Evolutionary conservation across 2,888 invertebrate species (phyloP).

Genomic region (Oscheius onirici): DNA sequence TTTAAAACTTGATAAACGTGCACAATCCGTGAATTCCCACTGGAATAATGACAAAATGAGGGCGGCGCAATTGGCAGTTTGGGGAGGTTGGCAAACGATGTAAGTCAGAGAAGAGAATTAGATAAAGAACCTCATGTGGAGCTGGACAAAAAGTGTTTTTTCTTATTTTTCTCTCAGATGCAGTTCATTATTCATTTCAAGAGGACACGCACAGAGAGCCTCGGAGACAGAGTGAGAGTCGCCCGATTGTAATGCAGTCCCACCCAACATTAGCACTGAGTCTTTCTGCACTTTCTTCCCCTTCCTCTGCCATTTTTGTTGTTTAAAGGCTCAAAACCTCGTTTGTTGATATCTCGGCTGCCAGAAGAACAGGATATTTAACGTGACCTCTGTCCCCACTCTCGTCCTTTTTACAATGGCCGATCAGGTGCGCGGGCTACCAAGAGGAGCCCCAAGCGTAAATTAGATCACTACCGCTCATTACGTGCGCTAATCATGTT

Average conservation of each 20-base stretch:
- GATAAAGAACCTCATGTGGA: constrained; percentile 4
- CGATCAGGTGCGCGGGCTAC: constrained; percentile 7
- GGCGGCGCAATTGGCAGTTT: constrained; percentile 18
- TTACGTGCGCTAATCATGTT: constrained; percentile 5
- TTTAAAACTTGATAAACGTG: constrained; percentile 23
- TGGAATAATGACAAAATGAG: constrained; percentile 27
- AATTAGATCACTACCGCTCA: constrained; percentile 13
- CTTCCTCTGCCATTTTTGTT: neutral
- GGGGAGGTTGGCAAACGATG: constrained; percentile 10
- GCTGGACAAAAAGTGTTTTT: neutral
- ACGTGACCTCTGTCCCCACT: neutral
- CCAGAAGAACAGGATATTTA: neutral
- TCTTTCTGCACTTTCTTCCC: constrained; percentile 1
- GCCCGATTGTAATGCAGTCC: constrained; percentile 25
- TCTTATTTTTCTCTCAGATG: neutral
- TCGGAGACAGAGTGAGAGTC: neutral
- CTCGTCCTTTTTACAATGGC: constrained; percentile 13
- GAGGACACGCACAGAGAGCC: constrained; percentile 18
- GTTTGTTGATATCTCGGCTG: neutral
- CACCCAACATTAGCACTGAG: constrained; percentile 1
- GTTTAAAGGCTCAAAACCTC: neutral
- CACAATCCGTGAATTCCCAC: constrained; percentile 24
- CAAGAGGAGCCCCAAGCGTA: neutral
- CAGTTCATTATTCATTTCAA: constrained; percentile 24
- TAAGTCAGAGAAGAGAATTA: constrained; percentile 8